Percentiles rank a stretch among this genome's conserved stretches.
Conservation (phyloP, 1,140 invertebrate species). For the Phortica variegata region DNA sequence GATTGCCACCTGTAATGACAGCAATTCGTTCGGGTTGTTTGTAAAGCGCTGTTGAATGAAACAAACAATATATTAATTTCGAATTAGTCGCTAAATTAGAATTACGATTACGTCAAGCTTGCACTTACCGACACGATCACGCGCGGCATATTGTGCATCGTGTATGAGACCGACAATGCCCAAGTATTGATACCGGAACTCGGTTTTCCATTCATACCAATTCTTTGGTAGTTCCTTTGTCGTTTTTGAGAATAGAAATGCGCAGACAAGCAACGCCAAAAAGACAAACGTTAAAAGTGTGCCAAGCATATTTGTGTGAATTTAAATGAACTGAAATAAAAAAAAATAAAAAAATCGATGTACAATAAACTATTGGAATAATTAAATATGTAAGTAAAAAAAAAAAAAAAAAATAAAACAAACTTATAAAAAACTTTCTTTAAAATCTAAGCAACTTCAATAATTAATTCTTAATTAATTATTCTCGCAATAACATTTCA, state of each 20-base stretch:
- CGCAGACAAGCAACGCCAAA: slow-evolving; percentile 27
- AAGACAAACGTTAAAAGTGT: slow-evolving; percentile 21
- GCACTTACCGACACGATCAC: slow-evolving; percentile 62
- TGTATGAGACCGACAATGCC: slow-evolving; percentile 60
- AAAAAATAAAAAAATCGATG: no score
- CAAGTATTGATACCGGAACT: slow-evolving; percentile 61
- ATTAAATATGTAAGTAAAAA: no score
- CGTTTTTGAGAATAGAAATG: slow-evolving; percentile 46
- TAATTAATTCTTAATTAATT: no score
- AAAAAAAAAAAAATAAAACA: no score
- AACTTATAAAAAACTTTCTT: no score
- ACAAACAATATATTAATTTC: slow-evolving; percentile 15
- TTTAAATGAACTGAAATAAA: no score
- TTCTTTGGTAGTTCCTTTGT: slow-evolving; percentile 51
- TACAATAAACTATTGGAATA: no score
- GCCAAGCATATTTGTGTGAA: slow-evolving; percentile 17
- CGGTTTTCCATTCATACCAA: slow-evolving; percentile 58
- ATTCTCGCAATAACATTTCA: no score
- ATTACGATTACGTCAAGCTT: background rate
- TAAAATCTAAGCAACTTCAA: no score
- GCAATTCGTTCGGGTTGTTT: slow-evolving; percentile 68
- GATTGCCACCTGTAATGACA: slow-evolving; percentile 83
- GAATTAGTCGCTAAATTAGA: slow-evolving; percentile 11
- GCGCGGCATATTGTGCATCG: slow-evolving; percentile 57
- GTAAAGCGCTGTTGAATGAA: slow-evolving; percentile 61